These are phyloP conservation scores for Prunella strophiata DNA, from an alignment of 2,797 vertebrate species.

Conservation along the genomic window DNA sequence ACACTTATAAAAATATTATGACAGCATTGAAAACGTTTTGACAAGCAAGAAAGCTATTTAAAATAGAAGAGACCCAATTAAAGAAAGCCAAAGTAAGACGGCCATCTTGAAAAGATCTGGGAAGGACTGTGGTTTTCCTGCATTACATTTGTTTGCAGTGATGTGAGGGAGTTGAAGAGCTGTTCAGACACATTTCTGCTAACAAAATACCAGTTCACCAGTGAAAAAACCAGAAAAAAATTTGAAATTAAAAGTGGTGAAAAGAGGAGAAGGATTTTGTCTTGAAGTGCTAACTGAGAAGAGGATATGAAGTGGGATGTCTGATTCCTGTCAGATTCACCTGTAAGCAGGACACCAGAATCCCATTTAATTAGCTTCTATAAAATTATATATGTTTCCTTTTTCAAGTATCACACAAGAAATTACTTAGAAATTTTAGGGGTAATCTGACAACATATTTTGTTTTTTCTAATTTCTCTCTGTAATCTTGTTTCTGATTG, in stretches of 20 bases:
- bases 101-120: background rate
- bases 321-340: background rate
- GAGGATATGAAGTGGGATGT: rapidly evolving
- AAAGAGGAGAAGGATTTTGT: background rate
- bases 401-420: background rate
- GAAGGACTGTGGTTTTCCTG: background rate
- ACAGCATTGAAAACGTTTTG: conserved; percentile 16
- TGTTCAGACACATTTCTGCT: background rate
- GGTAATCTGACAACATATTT: background rate
- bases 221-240: background rate
- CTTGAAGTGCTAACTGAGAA: background rate
- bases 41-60: background rate
- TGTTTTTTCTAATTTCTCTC: background rate
- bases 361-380: background rate
- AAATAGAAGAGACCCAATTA: background rate
- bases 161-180: background rate
- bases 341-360: rapidly evolving
- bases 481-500: background rate
- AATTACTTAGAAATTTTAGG: background rate
- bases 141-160: background rate
- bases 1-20: conserved; percentile 37
- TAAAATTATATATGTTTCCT: background rate
- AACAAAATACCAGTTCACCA: background rate
- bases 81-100: background rate
- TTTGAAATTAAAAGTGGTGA: background rate